Conservation (phyloP, 2,113 vertebrate species). For the Camelus bactrianus region DNA sequence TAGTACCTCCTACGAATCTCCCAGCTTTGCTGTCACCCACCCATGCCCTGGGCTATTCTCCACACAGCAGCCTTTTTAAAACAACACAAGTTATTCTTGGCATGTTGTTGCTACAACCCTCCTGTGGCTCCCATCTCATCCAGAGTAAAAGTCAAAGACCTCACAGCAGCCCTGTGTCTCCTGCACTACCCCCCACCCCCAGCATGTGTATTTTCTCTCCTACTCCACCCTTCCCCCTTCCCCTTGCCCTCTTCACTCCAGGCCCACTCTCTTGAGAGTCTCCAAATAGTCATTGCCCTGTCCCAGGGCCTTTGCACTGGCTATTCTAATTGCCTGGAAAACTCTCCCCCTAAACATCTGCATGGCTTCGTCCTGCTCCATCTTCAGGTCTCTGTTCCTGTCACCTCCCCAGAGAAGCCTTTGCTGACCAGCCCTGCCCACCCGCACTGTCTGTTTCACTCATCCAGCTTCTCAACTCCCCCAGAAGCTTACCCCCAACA, state of each 20-base stretch:
- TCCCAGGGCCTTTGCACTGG: background rate
- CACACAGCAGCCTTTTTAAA: background rate
- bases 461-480: background rate
- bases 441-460: background rate
- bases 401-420: background rate
- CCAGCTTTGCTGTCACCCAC: background rate
- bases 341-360: background rate
- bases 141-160: background rate
- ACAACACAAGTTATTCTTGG: too few relatives aligned
- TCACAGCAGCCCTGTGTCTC: background rate
- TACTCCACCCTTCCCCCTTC: background rate
- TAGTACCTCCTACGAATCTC: background rate
- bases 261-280: background rate
- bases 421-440: background rate
- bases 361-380: background rate
- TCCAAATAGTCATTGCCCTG: background rate
- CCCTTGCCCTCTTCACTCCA: background rate
- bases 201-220: accelerated
- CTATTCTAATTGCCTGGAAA: background rate
- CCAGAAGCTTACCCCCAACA: too few relatives aligned
- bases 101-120: too few relatives aligned
- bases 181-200: accelerated
- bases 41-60: background rate
- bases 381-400: background rate
- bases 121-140: background rate